Conservation (phyloP, 2,888 invertebrate species). For the Hirtodrosophila duncani region DNA sequence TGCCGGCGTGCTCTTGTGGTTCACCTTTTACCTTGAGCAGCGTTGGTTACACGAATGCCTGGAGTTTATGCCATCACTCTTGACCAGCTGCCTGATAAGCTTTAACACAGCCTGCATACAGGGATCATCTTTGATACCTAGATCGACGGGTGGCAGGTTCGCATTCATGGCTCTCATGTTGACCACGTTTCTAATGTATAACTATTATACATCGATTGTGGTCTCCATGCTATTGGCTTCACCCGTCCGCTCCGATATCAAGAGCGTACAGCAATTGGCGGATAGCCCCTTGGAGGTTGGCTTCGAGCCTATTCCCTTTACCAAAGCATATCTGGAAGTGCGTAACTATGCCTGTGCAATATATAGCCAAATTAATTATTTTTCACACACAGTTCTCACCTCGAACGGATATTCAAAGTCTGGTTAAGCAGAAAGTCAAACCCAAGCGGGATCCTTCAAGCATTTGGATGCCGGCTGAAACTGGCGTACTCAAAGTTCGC, state of each 20-base stretch:
- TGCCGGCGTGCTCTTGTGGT: constrained; percentile 73
- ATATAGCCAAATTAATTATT: not conserved
- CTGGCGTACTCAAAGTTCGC: constrained; percentile 65
- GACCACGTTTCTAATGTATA: constrained; percentile 80
- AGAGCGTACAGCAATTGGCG: constrained; percentile 79
- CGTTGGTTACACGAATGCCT: constrained; percentile 40
- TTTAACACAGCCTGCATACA: constrained; percentile 80
- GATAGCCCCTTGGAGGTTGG: constrained; percentile 80
- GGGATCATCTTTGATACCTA: constrained; percentile 78
- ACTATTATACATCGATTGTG: constrained; percentile 83
- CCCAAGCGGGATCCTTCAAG: constrained; percentile 43
- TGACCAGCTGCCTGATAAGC: constrained; percentile 76
- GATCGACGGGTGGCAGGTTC: constrained; percentile 77
- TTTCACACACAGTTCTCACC: constrained; percentile 45
- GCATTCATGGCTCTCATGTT: constrained; percentile 67
- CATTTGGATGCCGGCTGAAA: constrained; percentile 57
- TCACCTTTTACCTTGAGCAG: constrained; percentile 71
- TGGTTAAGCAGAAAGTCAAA: constrained; percentile 62
- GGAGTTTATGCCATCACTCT: constrained; percentile 67
- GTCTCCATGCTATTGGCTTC: constrained; percentile 82
- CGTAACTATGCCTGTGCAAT: constrained; percentile 6
- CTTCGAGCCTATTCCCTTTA: constrained; percentile 79
- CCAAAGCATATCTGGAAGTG: constrained; percentile 65
- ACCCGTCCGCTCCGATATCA: constrained; percentile 79
- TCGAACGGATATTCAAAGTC: constrained; percentile 56